Conservation (phyloP, 2,113 vertebrate species). For the Mixornis gularis region DNA sequence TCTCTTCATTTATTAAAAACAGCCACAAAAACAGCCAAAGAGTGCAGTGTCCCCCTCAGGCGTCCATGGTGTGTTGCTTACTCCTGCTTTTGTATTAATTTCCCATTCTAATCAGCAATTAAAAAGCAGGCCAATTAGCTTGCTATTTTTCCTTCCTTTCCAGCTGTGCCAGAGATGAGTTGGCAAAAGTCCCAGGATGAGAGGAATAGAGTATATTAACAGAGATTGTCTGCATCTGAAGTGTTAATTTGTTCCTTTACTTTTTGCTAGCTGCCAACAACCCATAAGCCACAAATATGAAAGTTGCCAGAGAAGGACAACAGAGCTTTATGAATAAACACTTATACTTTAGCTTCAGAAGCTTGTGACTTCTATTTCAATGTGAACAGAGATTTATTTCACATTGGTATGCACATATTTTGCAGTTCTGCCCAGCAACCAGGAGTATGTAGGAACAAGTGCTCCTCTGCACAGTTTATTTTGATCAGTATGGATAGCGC, state of each 20-base stretch:
- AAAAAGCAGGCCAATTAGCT: slow-evolving; percentile 2
- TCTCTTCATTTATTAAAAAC: neutral
- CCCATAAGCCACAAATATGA: neutral
- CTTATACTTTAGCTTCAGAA: neutral
- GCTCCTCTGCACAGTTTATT: neutral
- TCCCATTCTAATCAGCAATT: slow-evolving; percentile 29
- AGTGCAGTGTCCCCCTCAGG: neutral
- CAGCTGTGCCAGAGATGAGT: slow-evolving; percentile 2
- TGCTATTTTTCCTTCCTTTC: slow-evolving; percentile 46
- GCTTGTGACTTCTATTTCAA: neutral
- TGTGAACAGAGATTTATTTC: neutral
- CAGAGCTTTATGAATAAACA: neutral
- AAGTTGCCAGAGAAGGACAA: neutral
- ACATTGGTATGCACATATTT: neutral
- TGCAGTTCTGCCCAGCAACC: neutral
- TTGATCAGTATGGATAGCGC: neutral
- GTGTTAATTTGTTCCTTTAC: slow-evolving; percentile 6
- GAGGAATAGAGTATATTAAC: neutral
- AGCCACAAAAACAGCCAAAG: neutral
- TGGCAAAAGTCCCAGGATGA: neutral
- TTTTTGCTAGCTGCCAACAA: neutral
- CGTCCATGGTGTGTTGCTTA: neutral
- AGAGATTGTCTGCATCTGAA: neutral
- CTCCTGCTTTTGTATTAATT: neutral
- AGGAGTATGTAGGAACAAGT: neutral